phyloP scores from a whole-genome alignment of 2,113 vertebrate genomes.

The Trochalopteron elliotii region DNA sequence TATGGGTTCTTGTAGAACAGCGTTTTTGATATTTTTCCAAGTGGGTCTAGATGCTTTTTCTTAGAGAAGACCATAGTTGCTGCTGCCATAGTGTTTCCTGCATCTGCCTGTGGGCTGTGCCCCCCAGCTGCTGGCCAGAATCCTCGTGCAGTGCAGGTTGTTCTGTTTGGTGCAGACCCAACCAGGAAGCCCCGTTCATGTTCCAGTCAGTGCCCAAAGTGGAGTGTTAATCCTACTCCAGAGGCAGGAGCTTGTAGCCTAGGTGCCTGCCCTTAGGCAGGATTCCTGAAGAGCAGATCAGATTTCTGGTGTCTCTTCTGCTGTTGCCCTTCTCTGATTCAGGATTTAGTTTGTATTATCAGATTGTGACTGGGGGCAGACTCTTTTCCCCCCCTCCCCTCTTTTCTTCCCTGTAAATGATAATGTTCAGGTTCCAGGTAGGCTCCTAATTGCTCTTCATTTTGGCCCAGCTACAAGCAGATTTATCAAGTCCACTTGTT shows the following conservation, averaged over 20 bases:
- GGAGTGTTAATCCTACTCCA: not conserved
- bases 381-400: not conserved
- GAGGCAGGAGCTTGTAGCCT: not conserved
- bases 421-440: not conserved
- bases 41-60: not conserved
- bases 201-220: not conserved
- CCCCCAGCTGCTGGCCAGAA: not conserved
- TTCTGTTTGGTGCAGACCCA: not conserved
- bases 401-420: not conserved
- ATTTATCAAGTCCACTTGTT: slow-evolving; percentile 11
- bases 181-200: not conserved
- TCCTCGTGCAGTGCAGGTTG: fast-evolving
- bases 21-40: not conserved
- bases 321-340: not conserved
- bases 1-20: not conserved
- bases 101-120: not conserved
- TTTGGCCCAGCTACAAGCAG: not conserved
- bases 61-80: not conserved
- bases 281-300: not conserved
- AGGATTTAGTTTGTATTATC: not conserved
- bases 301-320: not conserved
- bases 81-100: not conserved
- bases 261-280: not conserved
- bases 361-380: not conserved
- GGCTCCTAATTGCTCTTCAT: not conserved